Evolutionary conservation across 2,888 invertebrate species (phyloP), one percentile per base, ranked within the genome.

Genomic region (Liposcelis brunnea): DNA sequence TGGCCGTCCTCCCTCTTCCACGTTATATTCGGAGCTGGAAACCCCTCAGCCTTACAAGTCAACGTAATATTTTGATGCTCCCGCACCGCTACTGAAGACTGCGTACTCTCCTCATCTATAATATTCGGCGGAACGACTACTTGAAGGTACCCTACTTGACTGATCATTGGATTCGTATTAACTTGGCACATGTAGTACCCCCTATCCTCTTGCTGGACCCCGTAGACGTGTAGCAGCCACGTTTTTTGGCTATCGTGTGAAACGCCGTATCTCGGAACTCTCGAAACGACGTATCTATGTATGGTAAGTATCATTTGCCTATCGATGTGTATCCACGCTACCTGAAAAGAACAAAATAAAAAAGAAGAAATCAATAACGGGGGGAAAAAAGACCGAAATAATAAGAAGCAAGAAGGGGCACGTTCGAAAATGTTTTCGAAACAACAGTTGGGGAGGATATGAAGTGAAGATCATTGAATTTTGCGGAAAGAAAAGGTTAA

Each of bases 91-190:
- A 93, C 85, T 44, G 85, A 85, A 46, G 91, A 91, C 59, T 86
- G 82, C 42, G 89, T 87, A 62, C 89, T 90, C 54, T 84, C 80
- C 31, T 82, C 76, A 61, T 93, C 91, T 62, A 90, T 66, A 58
- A 95, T 94, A 58, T 85, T 84, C 7, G 94, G 91, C 10, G 94
- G 93, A 52, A 94, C 94, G 33, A 90, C 87, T 49, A 91, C 90
- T 67, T 90, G 86, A 35, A 91, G 72, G 61, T 84, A 89, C 48
- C 91, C 91, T 32, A 89, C 86, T 72, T 90, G 90, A 60, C 85
- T 89, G 60, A 90, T 89, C 89, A 90, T 90, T 1, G 91, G 91
- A 63, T 85, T 83, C 40, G 90, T 89, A 65, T 91, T 91, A 54
- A 78, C 74, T 67, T 86, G 85, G 64, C 85, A 86, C 82, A 85